These are phyloP conservation scores for Ariolimax columbianus DNA, from an alignment of 2,888 invertebrate genomes.

Conservation along the genomic window DNA sequence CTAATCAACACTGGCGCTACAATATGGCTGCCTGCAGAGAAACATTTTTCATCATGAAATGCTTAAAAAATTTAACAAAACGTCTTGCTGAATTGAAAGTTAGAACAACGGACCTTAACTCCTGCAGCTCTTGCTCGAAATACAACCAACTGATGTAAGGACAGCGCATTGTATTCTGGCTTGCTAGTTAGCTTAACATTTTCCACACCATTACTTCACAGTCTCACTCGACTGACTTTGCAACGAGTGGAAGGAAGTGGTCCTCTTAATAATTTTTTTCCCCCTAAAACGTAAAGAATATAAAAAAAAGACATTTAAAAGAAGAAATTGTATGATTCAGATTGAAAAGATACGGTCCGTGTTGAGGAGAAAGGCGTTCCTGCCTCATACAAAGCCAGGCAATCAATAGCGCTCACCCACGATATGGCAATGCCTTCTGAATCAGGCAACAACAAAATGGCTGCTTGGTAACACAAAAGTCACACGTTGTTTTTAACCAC, in stretches of 20 bases:
- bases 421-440: background rate
- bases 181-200: conserved; percentile 49
- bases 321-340: conserved; percentile 9
- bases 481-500: conserved; percentile 43
- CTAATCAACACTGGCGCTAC: background rate
- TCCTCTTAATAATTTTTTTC: background rate
- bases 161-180: conserved; percentile 26
- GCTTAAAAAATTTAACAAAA: background rate
- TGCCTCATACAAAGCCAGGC: conserved; percentile 6
- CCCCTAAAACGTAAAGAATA: background rate
- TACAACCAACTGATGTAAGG: conserved; percentile 3
- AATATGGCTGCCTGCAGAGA: background rate
- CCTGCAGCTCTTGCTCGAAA: background rate
- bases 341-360: conserved; percentile 35
- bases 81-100: conserved; percentile 1
- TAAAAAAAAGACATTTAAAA: background rate
- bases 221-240: conserved; percentile 32
- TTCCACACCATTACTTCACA: conserved; percentile 44
- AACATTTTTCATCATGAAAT: background rate
- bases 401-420: conserved; percentile 29
- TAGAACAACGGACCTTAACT: conserved; percentile 12
- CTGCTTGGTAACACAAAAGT: conserved; percentile 32
- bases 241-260: conserved; percentile 22
- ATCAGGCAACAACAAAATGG: conserved; percentile 29
- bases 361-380: conserved; percentile 14